Evolutionary conservation across 2,797 vertebrate species (phyloP).

Genomic region (Morelia viridis): DNA sequence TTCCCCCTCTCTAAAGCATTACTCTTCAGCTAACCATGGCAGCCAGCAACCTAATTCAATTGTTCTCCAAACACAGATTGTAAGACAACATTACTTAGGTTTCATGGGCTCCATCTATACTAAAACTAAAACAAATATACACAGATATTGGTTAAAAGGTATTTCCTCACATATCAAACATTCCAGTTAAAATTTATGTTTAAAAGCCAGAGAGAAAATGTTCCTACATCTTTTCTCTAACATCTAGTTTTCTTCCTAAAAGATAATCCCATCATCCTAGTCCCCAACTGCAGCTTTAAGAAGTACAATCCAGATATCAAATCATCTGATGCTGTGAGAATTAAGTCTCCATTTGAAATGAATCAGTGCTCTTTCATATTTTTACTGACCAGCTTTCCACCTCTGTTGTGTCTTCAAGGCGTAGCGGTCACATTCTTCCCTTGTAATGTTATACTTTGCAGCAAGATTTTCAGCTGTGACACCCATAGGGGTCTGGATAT

Average conservation of each 20-base stretch:
- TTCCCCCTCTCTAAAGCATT: too few relatives aligned
- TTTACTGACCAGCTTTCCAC: constrained; percentile 89
- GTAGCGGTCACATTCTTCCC: constrained; percentile 88
- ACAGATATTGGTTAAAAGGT: neutral
- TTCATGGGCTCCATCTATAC: neutral
- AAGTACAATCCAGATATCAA: neutral
- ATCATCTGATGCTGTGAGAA: neutral
- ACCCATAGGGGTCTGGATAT: constrained; percentile 88
- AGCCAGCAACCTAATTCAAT: neutral
- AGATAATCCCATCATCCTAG: neutral
- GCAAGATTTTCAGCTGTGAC: constrained; percentile 96
- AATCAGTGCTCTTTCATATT: rapidly evolving
- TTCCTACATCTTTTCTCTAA: neutral
- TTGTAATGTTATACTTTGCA: constrained; percentile 82
- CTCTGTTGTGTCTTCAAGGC: constrained; percentile 87
- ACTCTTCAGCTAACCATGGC: neutral
- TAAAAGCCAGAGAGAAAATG: neutral
- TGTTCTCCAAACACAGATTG: neutral
- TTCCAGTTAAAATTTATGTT: neutral
- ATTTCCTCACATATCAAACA: neutral
- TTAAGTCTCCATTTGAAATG: neutral
- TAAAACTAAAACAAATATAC: neutral
- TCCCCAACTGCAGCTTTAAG: neutral
- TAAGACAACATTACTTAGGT: neutral
- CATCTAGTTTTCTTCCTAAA: neutral